phyloP scores from a whole-genome alignment of 2,888 invertebrate species.

The Temnothorax ravouxi region DNA sequence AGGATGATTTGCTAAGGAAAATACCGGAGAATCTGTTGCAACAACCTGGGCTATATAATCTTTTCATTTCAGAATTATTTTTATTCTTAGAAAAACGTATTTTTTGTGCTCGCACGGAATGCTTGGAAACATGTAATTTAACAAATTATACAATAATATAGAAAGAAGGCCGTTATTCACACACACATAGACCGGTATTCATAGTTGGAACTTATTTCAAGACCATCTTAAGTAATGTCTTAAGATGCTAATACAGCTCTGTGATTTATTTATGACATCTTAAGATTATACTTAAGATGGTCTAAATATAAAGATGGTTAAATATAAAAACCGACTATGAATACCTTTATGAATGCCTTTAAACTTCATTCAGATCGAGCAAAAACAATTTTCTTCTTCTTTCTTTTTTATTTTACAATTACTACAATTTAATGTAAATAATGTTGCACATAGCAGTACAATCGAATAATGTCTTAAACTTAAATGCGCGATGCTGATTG shows the following conservation, averaged over 20 bases:
- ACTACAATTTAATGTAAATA: not conserved
- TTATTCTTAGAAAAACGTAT: not conserved
- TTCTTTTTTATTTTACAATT: not conserved
- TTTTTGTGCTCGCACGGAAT: not conserved
- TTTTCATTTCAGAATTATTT: slow-evolving; percentile 6
- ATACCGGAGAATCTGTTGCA: slow-evolving; percentile 3
- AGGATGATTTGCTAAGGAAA: slow-evolving; percentile 20
- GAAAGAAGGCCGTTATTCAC: not conserved
- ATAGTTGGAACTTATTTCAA: too few relatives aligned
- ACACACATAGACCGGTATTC: too few relatives aligned
- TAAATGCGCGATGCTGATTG: not conserved
- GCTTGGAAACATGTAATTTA: not conserved
- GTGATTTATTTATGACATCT: too few relatives aligned
- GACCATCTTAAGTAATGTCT: too few relatives aligned
- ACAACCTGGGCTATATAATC: not conserved
- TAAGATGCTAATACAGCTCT: too few relatives aligned
- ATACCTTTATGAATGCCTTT: not conserved
- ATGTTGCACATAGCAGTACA: not conserved
- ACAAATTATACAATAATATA: not conserved
- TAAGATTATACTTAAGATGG: too few relatives aligned
- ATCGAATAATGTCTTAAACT: not conserved
- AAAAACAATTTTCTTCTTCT: not conserved
- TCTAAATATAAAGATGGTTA: too few relatives aligned
- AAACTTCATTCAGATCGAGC: not conserved
- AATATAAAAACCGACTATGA: too few relatives aligned